These are phyloP conservation scores for Pheosia tremula DNA, from an alignment of 2,888 invertebrate species.

Conservation along the genomic window DNA sequence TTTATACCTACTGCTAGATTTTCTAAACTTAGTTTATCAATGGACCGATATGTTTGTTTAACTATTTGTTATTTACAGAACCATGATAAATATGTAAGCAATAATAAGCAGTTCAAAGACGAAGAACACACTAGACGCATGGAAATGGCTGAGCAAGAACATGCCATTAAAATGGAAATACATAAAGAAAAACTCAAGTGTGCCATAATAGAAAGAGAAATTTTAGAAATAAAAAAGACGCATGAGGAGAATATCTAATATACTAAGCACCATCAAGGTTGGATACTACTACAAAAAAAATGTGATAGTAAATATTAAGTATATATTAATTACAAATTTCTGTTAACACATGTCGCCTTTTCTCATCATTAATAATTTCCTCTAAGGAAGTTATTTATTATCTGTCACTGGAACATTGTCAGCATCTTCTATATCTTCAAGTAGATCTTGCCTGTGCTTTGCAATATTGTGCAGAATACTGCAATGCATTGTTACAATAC, in stretches of 20 bases:
- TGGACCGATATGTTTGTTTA: not conserved
- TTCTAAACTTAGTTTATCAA: not conserved
- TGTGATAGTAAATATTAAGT: no score
- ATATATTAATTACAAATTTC: no score
- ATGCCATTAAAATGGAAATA: conserved; percentile 16
- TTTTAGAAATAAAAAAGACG: conserved; percentile 13
- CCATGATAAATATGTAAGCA: conserved; percentile 7
- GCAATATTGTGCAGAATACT: no score
- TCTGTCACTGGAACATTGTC: no score
- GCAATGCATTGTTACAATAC: no score
- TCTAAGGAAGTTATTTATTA: no score
- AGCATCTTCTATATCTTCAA: no score
- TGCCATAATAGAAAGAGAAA: conserved; percentile 14
- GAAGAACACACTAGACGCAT: conserved; percentile 14
- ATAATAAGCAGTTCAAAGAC: conserved; percentile 12
- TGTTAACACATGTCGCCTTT: no score
- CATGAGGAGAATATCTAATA: not conserved
- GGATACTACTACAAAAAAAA: no score
- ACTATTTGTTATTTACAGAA: conserved; percentile 7
- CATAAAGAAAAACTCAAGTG: conserved; percentile 14
- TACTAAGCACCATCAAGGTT: no score
- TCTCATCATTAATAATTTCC: no score
- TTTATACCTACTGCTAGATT: not conserved
- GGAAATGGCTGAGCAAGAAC: conserved; percentile 20
- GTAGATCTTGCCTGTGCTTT: no score